A percentile compares a stretch with the other conserved stretches of the same genome.
These are phyloP conservation scores for Pharmacophagus antenor DNA, from an alignment of 2,888 invertebrate species.

Conservation along the genomic window DNA sequence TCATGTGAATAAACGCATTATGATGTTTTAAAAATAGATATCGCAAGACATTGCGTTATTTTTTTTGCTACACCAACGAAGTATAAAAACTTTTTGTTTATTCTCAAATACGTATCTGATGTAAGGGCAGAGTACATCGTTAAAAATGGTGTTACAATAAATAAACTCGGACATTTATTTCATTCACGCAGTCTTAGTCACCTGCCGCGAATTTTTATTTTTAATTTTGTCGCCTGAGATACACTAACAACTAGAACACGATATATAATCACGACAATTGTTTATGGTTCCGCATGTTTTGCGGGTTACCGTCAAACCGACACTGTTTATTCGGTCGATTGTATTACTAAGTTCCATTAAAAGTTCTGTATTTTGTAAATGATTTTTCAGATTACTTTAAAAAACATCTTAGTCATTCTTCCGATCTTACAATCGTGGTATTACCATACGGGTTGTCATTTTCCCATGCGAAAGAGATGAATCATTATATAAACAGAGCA, in stretches of 20 bases:
- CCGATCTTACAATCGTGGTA: no score
- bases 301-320: background rate
- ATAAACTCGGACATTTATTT: slow-evolving; percentile 7
- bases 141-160: slow-evolving; percentile 15
- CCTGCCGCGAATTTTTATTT: slow-evolving; percentile 8
- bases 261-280: background rate
- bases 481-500: no score
- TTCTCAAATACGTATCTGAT: background rate
- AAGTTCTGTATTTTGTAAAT: no score
- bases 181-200: slow-evolving; percentile 12
- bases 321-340: no score
- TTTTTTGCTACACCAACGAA: background rate
- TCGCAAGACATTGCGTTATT: background rate
- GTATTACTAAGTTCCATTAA: no score
- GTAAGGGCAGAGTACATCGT: background rate
- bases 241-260: slow-evolving; percentile 24
- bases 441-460: no score
- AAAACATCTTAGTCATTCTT: no score
- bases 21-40: no score
- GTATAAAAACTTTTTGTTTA: background rate
- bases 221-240: slow-evolving; percentile 24
- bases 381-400: no score
- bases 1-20: no score
- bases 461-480: no score
- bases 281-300: slow-evolving; percentile 14